phyloP scores from a whole-genome alignment of 2,797 vertebrate genomes.

The Acanthurus leucopareius region DNA sequence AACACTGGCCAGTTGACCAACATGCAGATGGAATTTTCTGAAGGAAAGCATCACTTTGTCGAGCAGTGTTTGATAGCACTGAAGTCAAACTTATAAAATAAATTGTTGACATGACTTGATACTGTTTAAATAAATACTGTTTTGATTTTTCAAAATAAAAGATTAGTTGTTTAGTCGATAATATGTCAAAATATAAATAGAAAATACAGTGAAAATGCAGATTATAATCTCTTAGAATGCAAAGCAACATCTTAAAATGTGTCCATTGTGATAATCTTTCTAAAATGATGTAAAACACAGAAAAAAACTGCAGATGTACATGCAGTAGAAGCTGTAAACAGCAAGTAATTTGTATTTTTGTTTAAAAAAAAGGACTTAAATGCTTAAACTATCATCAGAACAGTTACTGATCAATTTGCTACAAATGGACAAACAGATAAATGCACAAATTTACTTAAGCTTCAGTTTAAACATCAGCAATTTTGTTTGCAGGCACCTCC shows the following conservation, averaged over 20 bases:
- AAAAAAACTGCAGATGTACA: too few species aligned
- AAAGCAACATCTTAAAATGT: background rate
- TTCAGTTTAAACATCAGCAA: background rate
- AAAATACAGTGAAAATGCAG: background rate
- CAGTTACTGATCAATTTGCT: background rate
- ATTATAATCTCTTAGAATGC: background rate
- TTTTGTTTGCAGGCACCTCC: conserved; percentile 12
- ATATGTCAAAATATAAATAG: background rate
- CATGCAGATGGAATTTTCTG: conserved; percentile 37
- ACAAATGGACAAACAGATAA: too few species aligned
- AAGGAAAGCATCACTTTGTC: background rate
- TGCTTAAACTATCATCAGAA: background rate
- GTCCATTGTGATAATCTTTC: too few species aligned
- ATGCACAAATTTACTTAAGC: background rate
- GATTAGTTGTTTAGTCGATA: too few species aligned
- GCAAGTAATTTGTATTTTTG: too few species aligned
- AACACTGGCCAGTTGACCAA: conserved; percentile 73
- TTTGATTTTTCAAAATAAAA: too few species aligned
- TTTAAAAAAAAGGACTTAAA: too few species aligned
- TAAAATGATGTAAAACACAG: too few species aligned
- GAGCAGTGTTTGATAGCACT: background rate
- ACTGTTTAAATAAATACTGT: too few species aligned
- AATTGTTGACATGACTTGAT: background rate
- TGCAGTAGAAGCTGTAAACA: too few species aligned
- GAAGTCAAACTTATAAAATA: background rate